Base-by-base conservation (phyloP, 2,888 invertebrate species). In the Calliopum simillimum region DNA sequence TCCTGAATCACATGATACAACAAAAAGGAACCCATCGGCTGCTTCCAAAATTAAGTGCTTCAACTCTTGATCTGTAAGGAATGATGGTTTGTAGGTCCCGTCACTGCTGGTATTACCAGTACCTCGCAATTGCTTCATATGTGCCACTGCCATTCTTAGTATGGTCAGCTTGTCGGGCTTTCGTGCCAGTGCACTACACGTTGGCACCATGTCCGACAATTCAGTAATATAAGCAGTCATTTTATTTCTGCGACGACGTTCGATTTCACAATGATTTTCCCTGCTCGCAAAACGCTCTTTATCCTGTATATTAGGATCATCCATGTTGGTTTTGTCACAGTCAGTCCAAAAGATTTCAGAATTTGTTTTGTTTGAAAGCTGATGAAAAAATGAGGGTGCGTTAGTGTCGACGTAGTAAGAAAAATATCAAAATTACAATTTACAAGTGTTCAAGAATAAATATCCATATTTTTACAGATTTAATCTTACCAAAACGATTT, bases 181-280 rank as follows among this genome's bases (percentile, higher is more conserved):
- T 78, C 99, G 91, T 69, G 99, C 99, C 78, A 99, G 90, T 61
- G 98, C 97, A 83, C 96, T 97, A 88, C 98, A 98, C 81, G 99
- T 98, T 82, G 99, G 99, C 84, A 99, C 98, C 99, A 99, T 99
- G 88, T 99, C 99, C 78, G 98, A 98, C 80, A 99, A 90, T 89
- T 99, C 99, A 84, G 98, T 98, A 87, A 99, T 99, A 88, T 99
- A 99, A 78, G 98, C 97, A 80, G 99, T 98, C 99, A 99, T 99
- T 93, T 99, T 99, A 90, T 99, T 99, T 80, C 99, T 91, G 80
- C 99, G 90, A 79, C 99, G 91, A 79, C 99, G 91, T 88, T 99
- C 99, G 86, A 99, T 99, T 88, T 99, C 98, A 88, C 98, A 98
- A 88, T 99, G 98, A 87, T 98, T 98, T 89, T 98, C 98, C 86